Evolutionary conservation across 2,113 vertebrate genomes (phyloP), one percentile per base, ranked within the genome.

Genomic region (Tringa solitaria): DNA sequence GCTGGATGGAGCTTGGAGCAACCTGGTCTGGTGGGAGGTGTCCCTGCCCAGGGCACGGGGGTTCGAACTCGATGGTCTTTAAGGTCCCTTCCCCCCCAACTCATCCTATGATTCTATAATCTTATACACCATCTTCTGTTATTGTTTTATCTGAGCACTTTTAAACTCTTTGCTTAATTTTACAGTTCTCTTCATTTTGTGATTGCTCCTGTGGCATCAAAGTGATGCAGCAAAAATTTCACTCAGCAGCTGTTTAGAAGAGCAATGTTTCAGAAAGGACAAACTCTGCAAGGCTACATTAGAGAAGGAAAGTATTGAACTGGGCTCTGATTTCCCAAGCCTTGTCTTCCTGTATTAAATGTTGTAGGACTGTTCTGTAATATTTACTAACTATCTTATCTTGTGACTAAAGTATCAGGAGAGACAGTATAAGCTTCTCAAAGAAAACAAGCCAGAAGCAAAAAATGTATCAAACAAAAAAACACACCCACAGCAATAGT

Each of bases 381-480:
- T 53, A 2, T 56, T 68, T 7, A 0, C 3, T 26, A 82, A 8
- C 3, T 33, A 8, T 9, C 20, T 61, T 12, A 37, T 10, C 5
- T 43, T 32, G 23, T 43, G 33, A 57, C 54, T 12, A 14, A 69
- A 46, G 1, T 17, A 37, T 21, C 20, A 57, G 39, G 28, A 32
- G 14, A 65, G 57, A 33, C 1, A 46, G 45, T 46, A 20, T 10
- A 20, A 46, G 4, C 45, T 43, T 43, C 41, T 43, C 41, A n/a
- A 43, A 43, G 16, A 43, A 43, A 16, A 43, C 41, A 43, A 43
- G 41, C 41, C 41, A 43, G 41, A 43, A 43, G 41, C 41, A 43
- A 43, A 43, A 43, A 43, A 43, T 43, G 12, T 43, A 43, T 15
- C 41, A 43, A 43, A 46, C 45, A 20, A 45, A 45, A 8, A 46